Percentiles rank a stretch among this genome's conserved stretches.
Evolutionary conservation across 2,888 invertebrate genomes (phyloP).

Genomic region (Xestia c-nigrum): DNA sequence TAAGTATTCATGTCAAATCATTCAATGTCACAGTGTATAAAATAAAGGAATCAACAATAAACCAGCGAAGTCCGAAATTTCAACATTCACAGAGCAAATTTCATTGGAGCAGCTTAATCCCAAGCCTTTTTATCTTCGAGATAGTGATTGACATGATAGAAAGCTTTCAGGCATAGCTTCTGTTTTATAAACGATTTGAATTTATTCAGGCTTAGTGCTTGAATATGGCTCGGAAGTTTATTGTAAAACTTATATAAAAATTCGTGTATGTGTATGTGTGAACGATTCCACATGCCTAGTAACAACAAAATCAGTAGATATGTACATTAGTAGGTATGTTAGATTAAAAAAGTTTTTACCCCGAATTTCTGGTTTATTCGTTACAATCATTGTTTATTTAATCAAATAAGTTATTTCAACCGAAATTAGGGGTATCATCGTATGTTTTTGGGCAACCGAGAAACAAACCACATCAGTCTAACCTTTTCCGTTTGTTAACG

Average conservation of each 20-base stretch:
- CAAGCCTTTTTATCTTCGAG: no score
- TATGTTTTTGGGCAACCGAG: slow-evolving; percentile 5
- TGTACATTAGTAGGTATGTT: neutral
- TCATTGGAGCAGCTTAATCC: no score
- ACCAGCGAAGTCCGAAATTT: no score
- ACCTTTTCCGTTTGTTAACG: neutral
- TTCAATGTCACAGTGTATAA: no score
- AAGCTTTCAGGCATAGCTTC: no score
- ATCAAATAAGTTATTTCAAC: slow-evolving; percentile 53
- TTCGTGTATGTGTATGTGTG: neutral
- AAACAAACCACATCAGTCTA: neutral
- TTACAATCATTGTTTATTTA: slow-evolving; percentile 22
- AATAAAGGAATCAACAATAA: no score
- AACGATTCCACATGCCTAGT: neutral
- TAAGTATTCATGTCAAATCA: no score
- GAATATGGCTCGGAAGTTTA: no score
- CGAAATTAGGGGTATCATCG: neutral
- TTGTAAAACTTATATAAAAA: neutral
- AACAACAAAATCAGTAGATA: neutral
- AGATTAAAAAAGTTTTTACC: slow-evolving; percentile 45
- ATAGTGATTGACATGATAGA: no score
- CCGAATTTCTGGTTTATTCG: neutral
- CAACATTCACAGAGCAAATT: no score
- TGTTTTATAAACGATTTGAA: no score
- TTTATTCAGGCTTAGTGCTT: no score